phyloP scores from a whole-genome alignment of 92 coral and sea anemone species.

The Meandrina meandrites region DNA sequence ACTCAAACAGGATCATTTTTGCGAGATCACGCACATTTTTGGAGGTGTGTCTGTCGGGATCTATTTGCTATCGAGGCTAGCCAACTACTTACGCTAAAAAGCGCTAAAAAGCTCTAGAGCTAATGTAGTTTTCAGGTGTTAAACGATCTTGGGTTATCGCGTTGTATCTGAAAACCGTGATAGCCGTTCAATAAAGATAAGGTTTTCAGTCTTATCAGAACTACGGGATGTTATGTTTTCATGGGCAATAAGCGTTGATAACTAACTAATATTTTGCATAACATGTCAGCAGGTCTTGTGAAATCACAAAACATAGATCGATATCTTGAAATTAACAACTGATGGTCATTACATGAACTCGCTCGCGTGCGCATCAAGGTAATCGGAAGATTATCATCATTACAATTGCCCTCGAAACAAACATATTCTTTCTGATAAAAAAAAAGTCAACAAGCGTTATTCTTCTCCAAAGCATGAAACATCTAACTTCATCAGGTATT shows the following conservation, averaged over 20 bases:
- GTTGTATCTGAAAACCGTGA: background rate
- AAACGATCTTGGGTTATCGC: background rate
- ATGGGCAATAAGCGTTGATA: background rate
- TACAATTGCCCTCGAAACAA: background rate
- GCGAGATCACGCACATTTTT: background rate
- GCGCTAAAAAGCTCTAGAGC: background rate
- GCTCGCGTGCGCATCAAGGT: background rate
- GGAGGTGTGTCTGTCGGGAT: background rate
- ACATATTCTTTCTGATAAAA: background rate
- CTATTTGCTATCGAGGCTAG: background rate
- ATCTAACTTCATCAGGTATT: background rate
- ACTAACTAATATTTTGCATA: background rate
- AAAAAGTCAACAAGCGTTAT: background rate
- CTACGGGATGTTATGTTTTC: background rate
- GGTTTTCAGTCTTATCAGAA: conserved; percentile 2
- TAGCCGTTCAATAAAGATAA: conserved; percentile 5
- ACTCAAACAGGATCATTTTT: background rate
- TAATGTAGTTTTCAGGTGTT: background rate
- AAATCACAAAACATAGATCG: background rate
- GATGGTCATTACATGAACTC: background rate
- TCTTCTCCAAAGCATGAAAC: background rate
- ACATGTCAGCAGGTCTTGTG: conserved; percentile 1
- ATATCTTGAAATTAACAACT: background rate
- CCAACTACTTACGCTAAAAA: background rate
- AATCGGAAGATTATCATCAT: background rate